Evolutionary conservation across 2,797 vertebrate genomes (phyloP), one percentile per base, ranked within the genome.

Genomic region (Cygnus olor): DNA sequence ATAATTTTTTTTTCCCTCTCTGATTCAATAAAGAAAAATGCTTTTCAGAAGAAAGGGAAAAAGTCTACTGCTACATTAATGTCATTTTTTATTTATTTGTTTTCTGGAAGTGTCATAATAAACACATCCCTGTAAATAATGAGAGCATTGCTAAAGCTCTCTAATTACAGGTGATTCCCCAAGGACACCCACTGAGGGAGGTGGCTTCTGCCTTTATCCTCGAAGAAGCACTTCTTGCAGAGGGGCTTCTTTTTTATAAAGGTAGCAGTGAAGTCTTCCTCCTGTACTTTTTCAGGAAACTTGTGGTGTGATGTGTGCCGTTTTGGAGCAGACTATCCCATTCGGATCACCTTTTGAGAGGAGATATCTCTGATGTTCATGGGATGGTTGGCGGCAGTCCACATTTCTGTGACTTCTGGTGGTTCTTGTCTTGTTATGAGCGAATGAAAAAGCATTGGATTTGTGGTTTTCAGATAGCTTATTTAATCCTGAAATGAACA

Each of bases 21-120:
- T 53, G 40, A 88, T 72, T 93, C 93, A 93, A 34, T 34, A 72
- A 60, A 20, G 14, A 57, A 38, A 91, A 85, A 17, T 70, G 72
- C 76, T 92, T 74, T 72, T 87, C 73, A 6, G 10, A 91, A 96
- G 76, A 90, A 94, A 61, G 79, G 19, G 80, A 73, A 66, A 60
- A 71, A 34, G 38, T 63, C 72, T 82, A 85, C 51, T 70, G 47
- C n/a, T 82, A 57, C 47, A 57, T 77, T 71, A 60, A 63, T 51
- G 24, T 82, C 69, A 93, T 84, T 93, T n/a, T 84, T 71, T 51
- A 51, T 44, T 44, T 44, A 44, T 51, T 51, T 51, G 49, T 95
- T 84, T 92, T 27, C 77, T 96, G 85, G 58, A 96, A 93, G 60
- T 47, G 80, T 72, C 42, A 5, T 38, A 94, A 93, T 92, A 95